Percentiles rank a stretch among this genome's conserved stretches.
These are phyloP conservation scores for Phodopus roborovskii DNA, from an alignment of 2,113 vertebrate genomes.

Conservation along the genomic window DNA sequence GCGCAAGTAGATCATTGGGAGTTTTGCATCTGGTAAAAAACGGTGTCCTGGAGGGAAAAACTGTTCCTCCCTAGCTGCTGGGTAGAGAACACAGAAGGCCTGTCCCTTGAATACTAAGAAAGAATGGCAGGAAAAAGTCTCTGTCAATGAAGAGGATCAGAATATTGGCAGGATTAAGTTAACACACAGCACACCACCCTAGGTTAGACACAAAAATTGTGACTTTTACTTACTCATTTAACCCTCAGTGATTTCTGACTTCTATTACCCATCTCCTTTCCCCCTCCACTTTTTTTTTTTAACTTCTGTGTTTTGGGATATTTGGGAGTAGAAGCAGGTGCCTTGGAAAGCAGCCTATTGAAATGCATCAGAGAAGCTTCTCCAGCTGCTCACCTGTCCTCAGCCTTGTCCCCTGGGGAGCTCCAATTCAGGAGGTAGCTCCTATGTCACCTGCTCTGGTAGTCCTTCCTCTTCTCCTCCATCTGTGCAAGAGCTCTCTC, in stretches of 20 bases:
- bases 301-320: background rate
- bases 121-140: background rate
- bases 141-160: background rate
- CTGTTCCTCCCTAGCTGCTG: background rate
- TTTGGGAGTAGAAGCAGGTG: slow-evolving; percentile 25
- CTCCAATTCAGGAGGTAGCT: background rate
- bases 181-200: background rate
- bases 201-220: background rate
- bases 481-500: background rate
- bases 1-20: background rate
- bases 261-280: background rate
- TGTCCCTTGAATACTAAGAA: background rate
- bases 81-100: no score
- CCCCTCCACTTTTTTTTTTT: background rate
- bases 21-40: background rate
- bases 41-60: background rate
- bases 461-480: background rate
- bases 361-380: background rate
- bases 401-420: background rate
- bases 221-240: background rate
- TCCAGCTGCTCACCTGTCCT: slow-evolving; percentile 40
- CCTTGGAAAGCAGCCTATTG: slow-evolving; percentile 10
- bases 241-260: background rate
- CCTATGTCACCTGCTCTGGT: background rate
- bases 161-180: background rate